Conservation (phyloP, 1,140 invertebrate species). For the Araneus ventricosus region DNA sequence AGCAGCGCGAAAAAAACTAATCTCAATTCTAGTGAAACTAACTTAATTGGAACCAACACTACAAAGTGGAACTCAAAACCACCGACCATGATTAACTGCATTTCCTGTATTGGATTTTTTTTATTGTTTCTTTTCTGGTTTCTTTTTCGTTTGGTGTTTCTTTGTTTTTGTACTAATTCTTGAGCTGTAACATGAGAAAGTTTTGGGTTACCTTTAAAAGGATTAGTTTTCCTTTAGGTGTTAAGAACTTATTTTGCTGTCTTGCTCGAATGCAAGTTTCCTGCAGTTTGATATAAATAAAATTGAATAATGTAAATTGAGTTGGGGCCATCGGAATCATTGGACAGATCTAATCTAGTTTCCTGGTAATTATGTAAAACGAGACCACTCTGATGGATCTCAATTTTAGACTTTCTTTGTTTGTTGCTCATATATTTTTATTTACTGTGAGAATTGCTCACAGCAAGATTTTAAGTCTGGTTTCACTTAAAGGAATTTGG, state of each 20-base stretch:
- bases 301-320: neutral
- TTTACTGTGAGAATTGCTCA: too few relatives aligned
- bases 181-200: constrained; percentile 43
- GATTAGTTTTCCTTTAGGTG: constrained; percentile 56
- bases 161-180: neutral
- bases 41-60: constrained; percentile 63
- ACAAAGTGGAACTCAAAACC: constrained; percentile 61
- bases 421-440: too few relatives aligned
- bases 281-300: neutral
- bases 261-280: neutral
- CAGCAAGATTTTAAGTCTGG: too few relatives aligned
- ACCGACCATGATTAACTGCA: constrained; percentile 60
- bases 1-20: constrained; percentile 18
- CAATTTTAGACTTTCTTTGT: too few relatives aligned
- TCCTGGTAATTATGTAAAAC: too few relatives aligned
- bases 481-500: too few relatives aligned
- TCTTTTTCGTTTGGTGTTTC: neutral
- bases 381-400: too few relatives aligned
- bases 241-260: constrained; percentile 28
- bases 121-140: constrained; percentile 5
- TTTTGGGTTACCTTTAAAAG: constrained; percentile 42
- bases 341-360: neutral
- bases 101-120: constrained; percentile 46
- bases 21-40: constrained; percentile 52
- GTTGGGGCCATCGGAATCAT: neutral